Evolutionary conservation across 2,797 vertebrate genomes (phyloP).

Genomic region (Paramormyrops hopkinsi): DNA sequence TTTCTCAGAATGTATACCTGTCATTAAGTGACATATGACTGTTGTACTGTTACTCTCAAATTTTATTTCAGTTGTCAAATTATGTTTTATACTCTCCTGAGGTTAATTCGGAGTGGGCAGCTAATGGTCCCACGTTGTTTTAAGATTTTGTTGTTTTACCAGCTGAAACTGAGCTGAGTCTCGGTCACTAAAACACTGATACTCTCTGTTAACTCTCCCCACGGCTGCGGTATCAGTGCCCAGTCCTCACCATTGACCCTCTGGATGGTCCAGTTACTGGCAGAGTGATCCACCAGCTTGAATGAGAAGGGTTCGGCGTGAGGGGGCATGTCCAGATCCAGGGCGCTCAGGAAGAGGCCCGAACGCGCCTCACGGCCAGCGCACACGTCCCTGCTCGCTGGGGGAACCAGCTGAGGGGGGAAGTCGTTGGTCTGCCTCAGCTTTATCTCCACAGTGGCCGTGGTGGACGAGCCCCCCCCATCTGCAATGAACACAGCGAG

Average conservation of each 20-base stretch:
- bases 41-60: not conserved
- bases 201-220: not conserved
- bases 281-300: constrained; percentile 49
- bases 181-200: not conserved
- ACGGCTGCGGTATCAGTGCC: not conserved
- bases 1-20: not conserved
- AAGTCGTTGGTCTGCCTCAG: constrained; percentile 89
- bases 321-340: constrained; percentile 75
- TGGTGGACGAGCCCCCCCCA: constrained; percentile 60
- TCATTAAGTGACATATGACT: not conserved
- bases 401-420: constrained; percentile 65
- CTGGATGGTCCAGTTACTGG: constrained; percentile 78
- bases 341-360: constrained; percentile 70
- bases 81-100: not conserved
- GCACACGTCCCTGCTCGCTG: constrained; percentile 61
- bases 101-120: not conserved
- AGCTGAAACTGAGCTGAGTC: not conserved
- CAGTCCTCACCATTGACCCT: constrained; percentile 68
- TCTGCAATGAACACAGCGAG: constrained; percentile 39
- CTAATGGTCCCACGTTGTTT: not conserved
- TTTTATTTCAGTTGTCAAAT: not conserved
- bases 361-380: constrained; percentile 38
- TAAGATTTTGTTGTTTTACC: not conserved
- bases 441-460: constrained; percentile 70
- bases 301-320: constrained; percentile 82